phyloP scores from a whole-genome alignment of 2,797 vertebrate species.

The Melanotaenia parkinsoni region DNA sequence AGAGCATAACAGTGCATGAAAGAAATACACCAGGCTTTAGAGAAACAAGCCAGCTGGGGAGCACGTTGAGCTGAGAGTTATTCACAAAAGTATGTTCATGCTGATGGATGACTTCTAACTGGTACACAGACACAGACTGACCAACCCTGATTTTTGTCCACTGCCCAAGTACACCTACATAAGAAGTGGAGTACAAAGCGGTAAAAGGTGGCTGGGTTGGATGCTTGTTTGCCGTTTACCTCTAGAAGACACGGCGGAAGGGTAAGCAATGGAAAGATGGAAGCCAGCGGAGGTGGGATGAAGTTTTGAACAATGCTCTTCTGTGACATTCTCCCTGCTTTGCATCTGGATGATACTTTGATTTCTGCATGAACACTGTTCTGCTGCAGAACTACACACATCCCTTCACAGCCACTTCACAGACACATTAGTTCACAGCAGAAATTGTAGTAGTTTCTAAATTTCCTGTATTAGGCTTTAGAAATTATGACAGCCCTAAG shows the following conservation, averaged over 20 bases:
- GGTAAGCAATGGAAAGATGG: background rate
- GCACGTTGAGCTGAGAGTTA: background rate
- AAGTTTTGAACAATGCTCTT: background rate
- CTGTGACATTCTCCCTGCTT: background rate
- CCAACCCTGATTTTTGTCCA: background rate
- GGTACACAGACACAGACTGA: background rate
- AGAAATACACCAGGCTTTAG: slow-evolving; percentile 24
- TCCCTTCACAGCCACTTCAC: too few species aligned
- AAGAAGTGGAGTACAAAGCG: background rate
- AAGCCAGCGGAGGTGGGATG: background rate
- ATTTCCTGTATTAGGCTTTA: background rate
- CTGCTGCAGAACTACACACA: too few species aligned
- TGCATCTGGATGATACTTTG: background rate
- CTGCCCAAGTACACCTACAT: background rate
- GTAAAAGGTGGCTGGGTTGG: background rate
- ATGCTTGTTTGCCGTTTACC: background rate
- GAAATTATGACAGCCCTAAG: background rate
- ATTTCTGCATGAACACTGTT: background rate
- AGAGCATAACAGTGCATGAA: slow-evolving; percentile 38
- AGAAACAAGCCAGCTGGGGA: slow-evolving; percentile 8
- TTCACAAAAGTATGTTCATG: background rate
- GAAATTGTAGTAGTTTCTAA: too few species aligned
- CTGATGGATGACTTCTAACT: background rate
- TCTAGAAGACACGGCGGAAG: background rate
- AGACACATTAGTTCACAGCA: too few species aligned